Percentiles rank a stretch among this genome's conserved stretches.
These are phyloP conservation scores for Reticulitermes speratus DNA, from an alignment of 1,140 invertebrate species.

Conservation along the genomic window DNA sequence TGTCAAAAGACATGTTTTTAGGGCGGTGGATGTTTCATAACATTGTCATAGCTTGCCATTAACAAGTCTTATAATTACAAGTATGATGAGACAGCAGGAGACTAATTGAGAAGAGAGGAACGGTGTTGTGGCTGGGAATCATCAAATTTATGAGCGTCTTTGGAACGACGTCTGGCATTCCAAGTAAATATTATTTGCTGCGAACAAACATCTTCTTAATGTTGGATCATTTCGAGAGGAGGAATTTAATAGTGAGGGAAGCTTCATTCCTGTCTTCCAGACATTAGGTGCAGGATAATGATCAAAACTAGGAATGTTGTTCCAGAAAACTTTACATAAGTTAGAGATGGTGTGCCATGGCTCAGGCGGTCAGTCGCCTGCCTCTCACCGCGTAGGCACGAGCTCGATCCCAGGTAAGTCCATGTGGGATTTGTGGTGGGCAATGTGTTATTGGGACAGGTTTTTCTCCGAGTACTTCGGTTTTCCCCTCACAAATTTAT, in stretches of 20 bases:
- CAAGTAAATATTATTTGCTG: not conserved
- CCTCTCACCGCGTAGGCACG: too few relatives aligned
- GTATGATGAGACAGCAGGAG: not conserved
- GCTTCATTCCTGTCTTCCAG: not conserved
- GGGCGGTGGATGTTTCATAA: not conserved
- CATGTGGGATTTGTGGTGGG: too few relatives aligned
- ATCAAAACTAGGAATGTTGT: too few relatives aligned
- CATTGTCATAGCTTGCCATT: not conserved
- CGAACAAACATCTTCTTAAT: not conserved
- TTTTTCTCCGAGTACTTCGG: too few relatives aligned
- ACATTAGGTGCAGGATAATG: not conserved
- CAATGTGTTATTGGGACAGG: too few relatives aligned
- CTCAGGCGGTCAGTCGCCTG: too few relatives aligned
- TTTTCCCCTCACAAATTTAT: too few relatives aligned
- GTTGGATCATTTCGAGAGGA: not conserved
- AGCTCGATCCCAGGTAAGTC: too few relatives aligned
- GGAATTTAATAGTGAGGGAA: not conserved
- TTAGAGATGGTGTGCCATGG: too few relatives aligned
- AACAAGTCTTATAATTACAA: not conserved
- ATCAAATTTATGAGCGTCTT: too few relatives aligned
- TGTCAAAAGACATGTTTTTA: too few relatives aligned
- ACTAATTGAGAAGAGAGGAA: not conserved
- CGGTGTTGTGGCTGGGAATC: not conserved
- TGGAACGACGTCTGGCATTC: not conserved
- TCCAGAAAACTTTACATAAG: too few relatives aligned